Percentiles rank a stretch among this genome's conserved stretches.
These are phyloP conservation scores for Cydia pomonella DNA, from an alignment of 1,140 invertebrate genomes.

Conservation along the genomic window DNA sequence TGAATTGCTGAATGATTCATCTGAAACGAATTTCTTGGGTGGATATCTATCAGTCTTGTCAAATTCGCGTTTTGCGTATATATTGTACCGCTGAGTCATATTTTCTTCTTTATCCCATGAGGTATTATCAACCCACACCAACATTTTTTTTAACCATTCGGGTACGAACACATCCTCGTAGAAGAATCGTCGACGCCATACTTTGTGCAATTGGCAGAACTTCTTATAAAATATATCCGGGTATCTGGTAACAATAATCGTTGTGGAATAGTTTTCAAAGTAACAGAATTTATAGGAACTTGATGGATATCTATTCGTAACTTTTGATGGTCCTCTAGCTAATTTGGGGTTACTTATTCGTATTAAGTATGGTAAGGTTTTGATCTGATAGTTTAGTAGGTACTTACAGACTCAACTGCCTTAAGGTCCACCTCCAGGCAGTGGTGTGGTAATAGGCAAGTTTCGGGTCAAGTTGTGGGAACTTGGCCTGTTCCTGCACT, in stretches of 20 bases:
- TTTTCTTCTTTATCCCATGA: constrained; percentile 59
- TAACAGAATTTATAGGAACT: too few relatives aligned
- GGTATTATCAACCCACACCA: constrained; percentile 53
- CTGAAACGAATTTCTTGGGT: constrained; percentile 49
- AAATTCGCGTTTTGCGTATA: constrained; percentile 54
- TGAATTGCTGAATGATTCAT: constrained; percentile 37
- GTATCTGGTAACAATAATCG: not conserved
- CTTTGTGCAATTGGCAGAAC: constrained; percentile 53
- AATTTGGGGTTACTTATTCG: too few relatives aligned
- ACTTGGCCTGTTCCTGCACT: constrained; percentile 32
- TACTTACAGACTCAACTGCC: constrained; percentile 64
- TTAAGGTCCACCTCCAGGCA: constrained; percentile 58
- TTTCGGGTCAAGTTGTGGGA: constrained; percentile 53
- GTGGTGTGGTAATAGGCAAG: constrained; percentile 62
- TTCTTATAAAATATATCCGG: not conserved
- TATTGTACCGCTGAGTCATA: constrained; percentile 58
- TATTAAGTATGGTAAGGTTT: too few relatives aligned
- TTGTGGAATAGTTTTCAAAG: not conserved
- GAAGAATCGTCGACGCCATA: constrained; percentile 60
- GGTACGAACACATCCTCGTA: constrained; percentile 67
- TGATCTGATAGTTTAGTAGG: not conserved
- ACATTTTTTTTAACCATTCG: constrained; percentile 50
- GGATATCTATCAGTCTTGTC: constrained; percentile 60
- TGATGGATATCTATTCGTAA: too few relatives aligned
- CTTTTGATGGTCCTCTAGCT: too few relatives aligned